A percentile compares a stretch with the other conserved stretches of the same genome.
Evolutionary conservation across 2,113 vertebrate species (phyloP).

Genomic region (Chaenocephalus aceratus): DNA sequence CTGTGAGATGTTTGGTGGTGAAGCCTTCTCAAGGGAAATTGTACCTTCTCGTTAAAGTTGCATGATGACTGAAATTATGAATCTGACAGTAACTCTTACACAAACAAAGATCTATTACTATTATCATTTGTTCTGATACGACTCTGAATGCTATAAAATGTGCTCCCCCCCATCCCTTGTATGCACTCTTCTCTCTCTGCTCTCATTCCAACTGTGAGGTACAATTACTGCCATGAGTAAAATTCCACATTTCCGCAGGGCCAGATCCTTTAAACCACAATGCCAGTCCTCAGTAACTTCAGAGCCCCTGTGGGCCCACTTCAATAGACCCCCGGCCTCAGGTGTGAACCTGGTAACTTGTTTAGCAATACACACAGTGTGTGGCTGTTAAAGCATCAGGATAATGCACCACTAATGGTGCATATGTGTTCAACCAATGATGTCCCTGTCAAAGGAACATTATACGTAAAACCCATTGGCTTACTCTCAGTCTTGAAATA

Average conservation of each 20-base stretch:
- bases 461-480: constrained; percentile 33
- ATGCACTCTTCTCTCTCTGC: constrained; percentile 38
- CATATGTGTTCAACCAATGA: constrained; percentile 59
- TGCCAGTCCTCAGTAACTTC: constrained; percentile 78
- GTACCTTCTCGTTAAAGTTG: too few relatives aligned
- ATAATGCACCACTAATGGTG: constrained; percentile 72
- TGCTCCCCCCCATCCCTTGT: constrained; percentile 27
- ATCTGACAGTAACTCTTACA: too few relatives aligned
- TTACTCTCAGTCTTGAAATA: constrained; percentile 34
- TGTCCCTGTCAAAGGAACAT: constrained; percentile 51
- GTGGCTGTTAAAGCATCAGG: constrained; percentile 50
- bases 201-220: constrained; percentile 67
- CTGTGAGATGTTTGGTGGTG: too few relatives aligned
- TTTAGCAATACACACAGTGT: constrained; percentile 57
- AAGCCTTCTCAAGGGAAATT: too few relatives aligned
- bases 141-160: constrained; percentile 37
- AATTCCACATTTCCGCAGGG: constrained; percentile 77
- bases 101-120: neutral
- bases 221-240: constrained; percentile 77
- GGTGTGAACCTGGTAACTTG: constrained; percentile 65
- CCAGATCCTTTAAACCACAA: constrained; percentile 78
- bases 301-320: constrained; percentile 70
- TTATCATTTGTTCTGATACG: constrained; percentile 44
- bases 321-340: constrained; percentile 57
- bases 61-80: too few relatives aligned